These are phyloP conservation scores for Carlito syrichta DNA, from an alignment of 2,113 vertebrate species.

Conservation along the genomic window DNA sequence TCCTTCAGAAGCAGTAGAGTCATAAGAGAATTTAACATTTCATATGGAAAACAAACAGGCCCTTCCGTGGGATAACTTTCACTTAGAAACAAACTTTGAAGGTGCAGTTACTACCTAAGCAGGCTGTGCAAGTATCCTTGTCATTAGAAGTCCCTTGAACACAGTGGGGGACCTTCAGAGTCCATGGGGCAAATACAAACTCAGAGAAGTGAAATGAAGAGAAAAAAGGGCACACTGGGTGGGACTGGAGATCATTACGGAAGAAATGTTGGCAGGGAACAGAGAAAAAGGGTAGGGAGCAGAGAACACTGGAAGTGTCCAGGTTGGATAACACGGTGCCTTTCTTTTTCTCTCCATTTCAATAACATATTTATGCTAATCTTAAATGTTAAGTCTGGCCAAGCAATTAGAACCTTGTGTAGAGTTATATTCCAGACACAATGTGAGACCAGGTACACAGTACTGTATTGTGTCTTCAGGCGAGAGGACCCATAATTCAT, in stretches of 20 bases:
- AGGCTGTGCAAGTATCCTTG: not conserved
- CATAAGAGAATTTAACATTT: not conserved
- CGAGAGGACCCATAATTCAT: not conserved
- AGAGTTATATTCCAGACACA: rapidly evolving
- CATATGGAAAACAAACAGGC: not conserved
- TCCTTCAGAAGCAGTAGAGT: not conserved
- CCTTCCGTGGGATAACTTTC: not conserved
- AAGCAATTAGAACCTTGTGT: not conserved
- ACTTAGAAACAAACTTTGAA: slow-evolving; percentile 17
- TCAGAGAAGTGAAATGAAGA: not conserved
- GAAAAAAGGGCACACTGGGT: not conserved
- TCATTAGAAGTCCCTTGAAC: not conserved
- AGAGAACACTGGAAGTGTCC: not conserved
- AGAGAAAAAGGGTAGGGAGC: not conserved
- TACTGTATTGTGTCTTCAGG: not conserved
- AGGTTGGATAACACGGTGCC: not conserved
- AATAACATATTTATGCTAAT: not conserved
- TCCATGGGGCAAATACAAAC: not conserved
- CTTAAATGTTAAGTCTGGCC: not conserved
- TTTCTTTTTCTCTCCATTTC: not conserved
- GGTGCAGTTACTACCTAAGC: not conserved
- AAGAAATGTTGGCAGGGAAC: not conserved
- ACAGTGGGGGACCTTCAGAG: not conserved
- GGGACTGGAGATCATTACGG: not conserved
- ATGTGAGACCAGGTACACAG: not conserved